Base-by-base conservation (phyloP, 1,140 invertebrate species). In the Drosophila simulans region DNA sequence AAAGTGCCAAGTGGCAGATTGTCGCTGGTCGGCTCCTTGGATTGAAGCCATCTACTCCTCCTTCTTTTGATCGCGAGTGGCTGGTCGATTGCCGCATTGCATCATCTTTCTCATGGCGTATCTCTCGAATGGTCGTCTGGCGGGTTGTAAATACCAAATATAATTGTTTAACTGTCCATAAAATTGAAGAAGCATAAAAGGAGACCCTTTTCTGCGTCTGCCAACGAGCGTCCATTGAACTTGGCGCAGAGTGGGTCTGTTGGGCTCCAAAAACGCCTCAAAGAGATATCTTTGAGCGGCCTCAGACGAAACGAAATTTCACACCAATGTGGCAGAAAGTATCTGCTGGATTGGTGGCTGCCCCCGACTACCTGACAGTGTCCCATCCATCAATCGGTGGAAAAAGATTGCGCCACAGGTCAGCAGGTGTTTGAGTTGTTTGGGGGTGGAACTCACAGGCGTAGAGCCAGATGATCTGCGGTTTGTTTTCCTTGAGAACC, bases 111-210 rank as follows among this genome's bases (percentile, higher is more conserved):
- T 49, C 62, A 80, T 73, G 76, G 89, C 79, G 83, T 83, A 88
- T 88, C 89, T 88, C 89, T 77, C 56, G 37, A 34, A 31, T 27
- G 25, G 52, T 51, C 62, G 70, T 34, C 48, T 62, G 62, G 63
- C 42, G 48, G 57, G 76, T 56, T 73, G 83, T 88, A 89, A 88
- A 88, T 89, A 89, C 84, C 84, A 88, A 88, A 88, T 80, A 88
- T 89, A 83, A 88, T 89, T 88, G 80, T 89, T 84, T 71, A 84
- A 88, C 80, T 88, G 80, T 80, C 72, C 85, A 88, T 80, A 89
- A 89, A 89, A 80, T 68, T 84, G 72, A 70, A 77, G 64, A 77
- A 73, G 69, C 73, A 48, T 42, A 69, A 79, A 90, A 90, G 73
- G 72, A 84, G 80, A 90, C 85, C 85, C 84, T 90, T 90, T 46